Conservation (phyloP, 2,797 vertebrate species). For the Acanthornis magna region DNA sequence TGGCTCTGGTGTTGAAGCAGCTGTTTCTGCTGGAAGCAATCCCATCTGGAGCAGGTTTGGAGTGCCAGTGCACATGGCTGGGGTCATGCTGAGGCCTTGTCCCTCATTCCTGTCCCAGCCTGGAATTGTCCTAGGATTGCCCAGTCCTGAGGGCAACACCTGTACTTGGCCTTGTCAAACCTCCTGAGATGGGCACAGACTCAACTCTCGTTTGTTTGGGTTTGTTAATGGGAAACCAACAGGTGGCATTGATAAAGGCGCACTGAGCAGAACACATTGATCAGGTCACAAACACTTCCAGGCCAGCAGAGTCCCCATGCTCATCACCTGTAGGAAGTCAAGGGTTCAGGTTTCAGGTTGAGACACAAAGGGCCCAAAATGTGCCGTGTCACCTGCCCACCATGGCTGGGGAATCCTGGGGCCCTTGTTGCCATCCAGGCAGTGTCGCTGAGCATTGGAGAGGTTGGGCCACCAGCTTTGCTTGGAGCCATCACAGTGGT, state of each 20-base stretch:
- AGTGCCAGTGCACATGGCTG: no score
- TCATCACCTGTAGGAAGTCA: background rate
- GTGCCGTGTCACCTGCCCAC: rapidly evolving
- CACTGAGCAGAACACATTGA: background rate
- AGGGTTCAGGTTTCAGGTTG: background rate
- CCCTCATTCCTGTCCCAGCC: background rate
- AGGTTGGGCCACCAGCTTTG: background rate
- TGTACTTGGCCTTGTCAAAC: background rate
- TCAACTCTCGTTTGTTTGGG: background rate
- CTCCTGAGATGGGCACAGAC: background rate
- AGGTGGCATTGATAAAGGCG: background rate
- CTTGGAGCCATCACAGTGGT: rapidly evolving
- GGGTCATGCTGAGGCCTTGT: background rate
- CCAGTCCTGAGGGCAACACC: background rate
- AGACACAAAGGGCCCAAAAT: background rate
- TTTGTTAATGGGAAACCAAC: background rate
- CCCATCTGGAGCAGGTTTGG: no score
- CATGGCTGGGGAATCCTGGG: rapidly evolving
- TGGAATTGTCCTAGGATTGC: no score
- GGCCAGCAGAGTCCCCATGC: background rate
- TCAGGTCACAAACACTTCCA: background rate
- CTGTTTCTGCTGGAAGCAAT: background rate
- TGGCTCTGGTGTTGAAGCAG: background rate
- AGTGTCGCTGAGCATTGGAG: rapidly evolving
- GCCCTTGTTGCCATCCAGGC: background rate